A percentile compares a stretch with the other conserved stretches of the same genome.
Conservation (phyloP, 1,140 invertebrate species). For the Drosophila sechellia region DNA sequence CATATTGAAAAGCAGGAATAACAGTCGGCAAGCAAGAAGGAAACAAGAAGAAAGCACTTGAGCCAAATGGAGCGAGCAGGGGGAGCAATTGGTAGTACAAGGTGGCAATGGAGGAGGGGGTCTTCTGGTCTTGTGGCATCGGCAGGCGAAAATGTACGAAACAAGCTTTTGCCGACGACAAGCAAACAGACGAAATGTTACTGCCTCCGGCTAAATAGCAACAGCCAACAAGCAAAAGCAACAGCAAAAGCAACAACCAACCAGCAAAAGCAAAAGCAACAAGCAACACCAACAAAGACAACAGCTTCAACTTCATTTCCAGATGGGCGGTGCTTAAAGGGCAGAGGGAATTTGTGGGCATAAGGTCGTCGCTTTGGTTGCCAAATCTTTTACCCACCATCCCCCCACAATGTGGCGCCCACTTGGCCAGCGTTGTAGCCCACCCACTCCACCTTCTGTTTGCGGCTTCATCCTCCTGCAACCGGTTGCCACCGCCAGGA, state of each 20-base stretch:
- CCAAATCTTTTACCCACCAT: slow-evolving; percentile 42
- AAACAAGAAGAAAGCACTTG: slow-evolving; percentile 43
- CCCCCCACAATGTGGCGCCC: background rate
- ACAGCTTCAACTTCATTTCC: slow-evolving; percentile 38
- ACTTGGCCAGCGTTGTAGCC: slow-evolving; percentile 6
- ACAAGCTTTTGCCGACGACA: slow-evolving; percentile 48
- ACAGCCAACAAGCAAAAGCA: slow-evolving; percentile 7
- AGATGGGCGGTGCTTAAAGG: slow-evolving; percentile 9
- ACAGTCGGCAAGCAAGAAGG: slow-evolving; percentile 1
- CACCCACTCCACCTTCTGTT: background rate
- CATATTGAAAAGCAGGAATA: slow-evolving; percentile 7
- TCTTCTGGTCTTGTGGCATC: background rate
- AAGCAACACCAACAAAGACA: slow-evolving; percentile 7
- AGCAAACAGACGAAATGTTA: slow-evolving; percentile 51
- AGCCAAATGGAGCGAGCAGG: slow-evolving; percentile 46
- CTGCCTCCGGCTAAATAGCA: slow-evolving; percentile 40
- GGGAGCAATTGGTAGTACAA: slow-evolving; percentile 31
- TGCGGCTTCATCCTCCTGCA: slow-evolving; percentile 27
- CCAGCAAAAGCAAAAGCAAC: background rate
- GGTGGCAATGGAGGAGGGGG: background rate
- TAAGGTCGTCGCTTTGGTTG: slow-evolving; percentile 47
- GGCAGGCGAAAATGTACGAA: slow-evolving; percentile 32
- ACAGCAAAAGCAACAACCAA: slow-evolving; percentile 8
- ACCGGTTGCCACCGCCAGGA: slow-evolving; percentile 27
- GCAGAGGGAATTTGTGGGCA: slow-evolving; percentile 38